Evolutionary conservation across 1,140 invertebrate species (phyloP).

Genomic region (Drosophila lowei): DNA sequence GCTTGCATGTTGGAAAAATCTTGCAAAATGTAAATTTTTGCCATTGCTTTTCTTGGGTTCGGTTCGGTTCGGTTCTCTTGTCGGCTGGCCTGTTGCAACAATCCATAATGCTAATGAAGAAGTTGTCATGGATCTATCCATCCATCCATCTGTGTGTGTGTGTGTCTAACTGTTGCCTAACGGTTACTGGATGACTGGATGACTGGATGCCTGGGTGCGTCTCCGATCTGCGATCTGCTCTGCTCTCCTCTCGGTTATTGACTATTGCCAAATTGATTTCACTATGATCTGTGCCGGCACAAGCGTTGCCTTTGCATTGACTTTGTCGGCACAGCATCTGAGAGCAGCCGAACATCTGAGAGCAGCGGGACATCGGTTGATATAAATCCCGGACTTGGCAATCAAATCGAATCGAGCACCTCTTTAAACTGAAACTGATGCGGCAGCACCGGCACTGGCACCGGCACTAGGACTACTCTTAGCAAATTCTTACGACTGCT

Average conservation of each 20-base stretch:
- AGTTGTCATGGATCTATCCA: slow-evolving; percentile 46
- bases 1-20: slow-evolving; percentile 49
- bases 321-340: slow-evolving; percentile 72
- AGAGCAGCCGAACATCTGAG: too few species aligned
- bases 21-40: slow-evolving; percentile 71
- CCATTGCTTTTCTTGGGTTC: slow-evolving; percentile 7
- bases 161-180: slow-evolving; percentile 34
- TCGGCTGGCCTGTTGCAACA: slow-evolving; percentile 32
- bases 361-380: slow-evolving; percentile 61
- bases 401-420: slow-evolving; percentile 53
- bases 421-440: slow-evolving; percentile 63
- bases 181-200: slow-evolving; percentile 46
- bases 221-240: background rate
- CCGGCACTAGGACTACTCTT: slow-evolving; percentile 7
- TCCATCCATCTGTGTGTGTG: slow-evolving; percentile 1
- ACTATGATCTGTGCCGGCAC: slow-evolving; percentile 28
- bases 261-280: slow-evolving; percentile 70
- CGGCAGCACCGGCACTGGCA: background rate
- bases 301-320: slow-evolving; percentile 47
- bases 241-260: slow-evolving; percentile 21
- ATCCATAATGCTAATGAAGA: slow-evolving; percentile 77
- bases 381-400: slow-evolving; percentile 48
- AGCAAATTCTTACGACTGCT: slow-evolving; percentile 35
- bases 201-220: slow-evolving; percentile 19
- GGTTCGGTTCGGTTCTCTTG: background rate